Evolutionary conservation across 2,797 vertebrate species (phyloP).

Genomic region (Adrianichthys oophorus): DNA sequence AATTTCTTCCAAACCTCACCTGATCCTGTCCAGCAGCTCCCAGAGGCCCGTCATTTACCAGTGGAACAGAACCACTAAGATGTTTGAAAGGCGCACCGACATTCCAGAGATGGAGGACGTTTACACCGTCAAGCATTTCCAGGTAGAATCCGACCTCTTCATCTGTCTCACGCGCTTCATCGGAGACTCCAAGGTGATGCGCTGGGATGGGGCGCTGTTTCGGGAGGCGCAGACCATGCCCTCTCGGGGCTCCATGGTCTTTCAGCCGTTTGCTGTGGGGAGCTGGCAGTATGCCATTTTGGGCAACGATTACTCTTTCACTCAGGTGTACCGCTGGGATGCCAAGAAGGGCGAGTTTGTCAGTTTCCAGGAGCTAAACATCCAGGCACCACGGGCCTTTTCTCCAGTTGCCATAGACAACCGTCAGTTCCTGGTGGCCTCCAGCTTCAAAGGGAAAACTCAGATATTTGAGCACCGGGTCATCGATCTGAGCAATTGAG

Average conservation of each 20-base stretch:
- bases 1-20: slow-evolving; percentile 90
- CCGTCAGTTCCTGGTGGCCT: slow-evolving; percentile 93
- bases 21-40: slow-evolving; percentile 96
- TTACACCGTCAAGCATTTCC: slow-evolving; percentile 95
- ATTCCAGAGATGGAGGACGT: slow-evolving; percentile 98
- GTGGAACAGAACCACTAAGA: slow-evolving; percentile 90
- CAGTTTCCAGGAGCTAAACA: slow-evolving; percentile 96
- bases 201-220: slow-evolving; percentile 93
- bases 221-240: slow-evolving; percentile 94
- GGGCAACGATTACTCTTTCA: slow-evolving; percentile 98
- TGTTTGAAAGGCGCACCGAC: slow-evolving; percentile 90
- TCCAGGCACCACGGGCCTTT: slow-evolving; percentile 96
- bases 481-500: slow-evolving; percentile 90
- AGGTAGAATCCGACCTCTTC: slow-evolving; percentile 87
- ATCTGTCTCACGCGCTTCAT: slow-evolving; percentile 97
- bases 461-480: slow-evolving; percentile 96
- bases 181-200: slow-evolving; percentile 98
- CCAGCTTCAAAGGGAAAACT: slow-evolving; percentile 98
- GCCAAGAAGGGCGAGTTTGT: slow-evolving; percentile 88
- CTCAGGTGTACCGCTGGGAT: slow-evolving; percentile 97
- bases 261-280: slow-evolving; percentile 91
- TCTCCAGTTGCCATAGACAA: slow-evolving; percentile 92
- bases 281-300: slow-evolving; percentile 95
- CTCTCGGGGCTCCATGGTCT: slow-evolving; percentile 96
- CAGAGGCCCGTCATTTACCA: slow-evolving; percentile 96